Evolutionary conservation across 2,113 vertebrate species (phyloP).

Genomic region (Peromyscus leucopus): DNA sequence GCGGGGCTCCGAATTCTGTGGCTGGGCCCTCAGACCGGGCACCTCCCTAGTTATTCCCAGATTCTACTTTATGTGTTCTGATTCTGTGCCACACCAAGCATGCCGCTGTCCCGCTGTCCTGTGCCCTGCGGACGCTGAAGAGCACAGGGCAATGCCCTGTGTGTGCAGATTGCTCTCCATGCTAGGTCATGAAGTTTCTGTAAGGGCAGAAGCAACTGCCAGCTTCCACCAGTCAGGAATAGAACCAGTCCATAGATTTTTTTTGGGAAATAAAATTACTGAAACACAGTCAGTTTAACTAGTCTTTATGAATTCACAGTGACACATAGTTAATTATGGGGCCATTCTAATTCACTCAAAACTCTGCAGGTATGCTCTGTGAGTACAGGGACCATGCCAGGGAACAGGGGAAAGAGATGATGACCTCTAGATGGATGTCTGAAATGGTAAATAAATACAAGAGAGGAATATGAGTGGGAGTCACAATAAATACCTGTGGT

Average conservation of each 20-base stretch:
- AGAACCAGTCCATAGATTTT: background rate
- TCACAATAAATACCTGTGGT: background rate
- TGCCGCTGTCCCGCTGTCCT: background rate
- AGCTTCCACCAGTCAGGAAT: constrained; percentile 1
- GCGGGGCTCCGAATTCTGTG: background rate
- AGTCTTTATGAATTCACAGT: constrained; percentile 36
- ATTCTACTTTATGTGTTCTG: background rate
- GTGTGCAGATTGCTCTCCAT: background rate
- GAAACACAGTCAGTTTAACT: constrained; percentile 9
- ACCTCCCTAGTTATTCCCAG: background rate
- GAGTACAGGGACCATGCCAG: background rate
- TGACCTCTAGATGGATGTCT: background rate
- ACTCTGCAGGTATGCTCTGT: background rate
- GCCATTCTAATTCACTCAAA: background rate
- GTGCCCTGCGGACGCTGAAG: background rate
- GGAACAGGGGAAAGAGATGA: background rate
- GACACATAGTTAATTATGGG: background rate
- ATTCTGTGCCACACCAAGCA: background rate
- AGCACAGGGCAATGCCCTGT: background rate
- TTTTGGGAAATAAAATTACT: background rate
- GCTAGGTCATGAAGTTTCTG: background rate
- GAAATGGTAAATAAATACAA: background rate
- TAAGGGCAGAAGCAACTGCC: background rate
- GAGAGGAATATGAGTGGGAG: background rate
- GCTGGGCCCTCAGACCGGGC: background rate